phyloP scores from a whole-genome alignment of 2,888 invertebrate genomes.

The Athalia circularis region DNA sequence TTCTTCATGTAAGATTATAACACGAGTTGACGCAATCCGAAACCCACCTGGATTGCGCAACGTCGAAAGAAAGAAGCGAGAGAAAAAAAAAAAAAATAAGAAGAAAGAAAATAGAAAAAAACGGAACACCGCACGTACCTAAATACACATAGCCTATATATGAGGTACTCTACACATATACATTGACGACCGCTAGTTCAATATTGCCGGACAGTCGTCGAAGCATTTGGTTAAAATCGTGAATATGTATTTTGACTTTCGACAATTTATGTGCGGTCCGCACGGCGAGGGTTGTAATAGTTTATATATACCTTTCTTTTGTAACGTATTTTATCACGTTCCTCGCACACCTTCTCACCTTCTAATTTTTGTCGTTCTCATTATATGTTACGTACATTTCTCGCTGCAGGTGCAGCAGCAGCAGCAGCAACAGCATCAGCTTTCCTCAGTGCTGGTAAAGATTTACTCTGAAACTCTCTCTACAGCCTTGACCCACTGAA shows the following conservation, averaged over 20 bases:
- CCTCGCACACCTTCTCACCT: slow-evolving; percentile 41
- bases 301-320: too few relatives aligned
- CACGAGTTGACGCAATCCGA: slow-evolving; percentile 59
- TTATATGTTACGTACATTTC: slow-evolving; percentile 49
- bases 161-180: too few relatives aligned
- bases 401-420: slow-evolving; percentile 34
- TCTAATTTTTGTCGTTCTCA: slow-evolving; percentile 42
- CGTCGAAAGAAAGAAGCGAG: slow-evolving; percentile 47
- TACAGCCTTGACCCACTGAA: slow-evolving; percentile 67
- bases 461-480: slow-evolving; percentile 57
- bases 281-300: too few relatives aligned
- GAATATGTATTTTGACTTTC: too few relatives aligned
- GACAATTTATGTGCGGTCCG: too few relatives aligned
- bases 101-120: slow-evolving; percentile 41
- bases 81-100: too few relatives aligned
- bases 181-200: too few relatives aligned
- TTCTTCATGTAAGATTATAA: slow-evolving; percentile 60
- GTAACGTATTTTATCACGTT: too few relatives aligned
- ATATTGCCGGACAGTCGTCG: too few relatives aligned
- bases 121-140: slow-evolving; percentile 56
- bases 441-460: slow-evolving; percentile 29
- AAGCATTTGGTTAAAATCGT: too few relatives aligned
- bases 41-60: slow-evolving; percentile 61
- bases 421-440: slow-evolving; percentile 26
- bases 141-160: neutral